Base-by-base conservation (phyloP, 2,888 invertebrate genomes). In the Parthenolecanium corni region DNA sequence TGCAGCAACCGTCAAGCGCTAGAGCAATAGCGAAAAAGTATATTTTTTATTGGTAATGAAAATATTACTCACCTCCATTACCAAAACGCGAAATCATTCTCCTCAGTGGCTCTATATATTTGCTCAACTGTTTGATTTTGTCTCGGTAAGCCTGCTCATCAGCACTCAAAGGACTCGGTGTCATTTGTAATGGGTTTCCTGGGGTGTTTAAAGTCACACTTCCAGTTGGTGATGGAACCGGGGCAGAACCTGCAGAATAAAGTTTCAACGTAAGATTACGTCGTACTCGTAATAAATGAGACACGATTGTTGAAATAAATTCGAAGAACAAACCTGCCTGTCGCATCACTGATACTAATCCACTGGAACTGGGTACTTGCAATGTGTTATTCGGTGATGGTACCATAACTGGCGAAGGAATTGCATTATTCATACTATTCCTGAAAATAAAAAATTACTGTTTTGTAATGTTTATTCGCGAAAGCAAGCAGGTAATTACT, bases 81-180 rank as follows among this genome's bases (percentile, higher is more conserved):
- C 88, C 86, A 77, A 88, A 86, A 70, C 85, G 81, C 61, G 88
- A 84, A 68, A 96, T 90, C 88, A 94, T 92, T 66, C 89, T 81
- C 52, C 89, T 79, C 23, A 96, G 76, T 0, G 95, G 93, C 70
- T 94, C 95, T 68, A 95, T 91, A 72, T 92, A 96, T 75, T 91
- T 93, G 69, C 89, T 89, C 31, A 96, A 79, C 71, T 94, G 91
- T 31, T 90, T 83, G 65, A 94, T 87, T 75, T 95, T 96, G 71
- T 95, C 95, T 61, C 91, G 76, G 72, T 95, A 96, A 0, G 88
- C 85, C 62, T 89, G 89, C 70, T 95, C 94, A 69, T 95, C 94
- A 9, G 31, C 31, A 69, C 78, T 80, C 67, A 82, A 79, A 0
- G 84, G 84, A 71, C 84, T 83, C 58, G 80, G 80, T 1, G 79